Conservation (phyloP, 2,113 vertebrate genomes). For the Turnix velox region DNA sequence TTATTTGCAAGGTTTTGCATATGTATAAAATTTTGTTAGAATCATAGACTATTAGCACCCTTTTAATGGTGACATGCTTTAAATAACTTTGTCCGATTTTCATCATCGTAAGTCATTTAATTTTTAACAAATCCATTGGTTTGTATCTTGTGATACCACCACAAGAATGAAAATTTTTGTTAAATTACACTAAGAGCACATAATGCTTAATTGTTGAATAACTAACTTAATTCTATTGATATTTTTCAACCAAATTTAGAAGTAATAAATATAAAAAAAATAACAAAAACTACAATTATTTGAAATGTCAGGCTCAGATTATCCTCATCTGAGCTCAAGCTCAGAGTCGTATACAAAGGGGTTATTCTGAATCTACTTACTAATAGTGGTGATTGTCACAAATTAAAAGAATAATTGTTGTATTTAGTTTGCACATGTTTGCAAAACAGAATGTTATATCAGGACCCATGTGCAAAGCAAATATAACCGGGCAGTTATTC, state of each 20-base stretch:
- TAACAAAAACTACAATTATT: neutral
- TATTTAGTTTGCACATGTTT: neutral
- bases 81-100: neutral
- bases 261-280: neutral
- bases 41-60: neutral
- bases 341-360: neutral
- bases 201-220: neutral
- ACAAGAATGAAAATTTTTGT: neutral
- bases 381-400: conserved; percentile 26
- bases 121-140: neutral
- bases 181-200: neutral
- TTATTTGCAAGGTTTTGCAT: neutral
- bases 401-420: conserved; percentile 4
- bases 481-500: neutral
- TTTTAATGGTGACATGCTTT: neutral
- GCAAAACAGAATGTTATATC: neutral
- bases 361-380: neutral
- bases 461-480: neutral
- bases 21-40: neutral
- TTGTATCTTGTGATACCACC: neutral
- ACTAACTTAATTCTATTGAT: neutral
- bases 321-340: neutral
- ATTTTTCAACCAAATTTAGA: neutral
- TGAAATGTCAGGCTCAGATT: neutral
- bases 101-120: neutral